Conservation (phyloP, 1,140 invertebrate species). For the Drosophila lacertosa region DNA sequence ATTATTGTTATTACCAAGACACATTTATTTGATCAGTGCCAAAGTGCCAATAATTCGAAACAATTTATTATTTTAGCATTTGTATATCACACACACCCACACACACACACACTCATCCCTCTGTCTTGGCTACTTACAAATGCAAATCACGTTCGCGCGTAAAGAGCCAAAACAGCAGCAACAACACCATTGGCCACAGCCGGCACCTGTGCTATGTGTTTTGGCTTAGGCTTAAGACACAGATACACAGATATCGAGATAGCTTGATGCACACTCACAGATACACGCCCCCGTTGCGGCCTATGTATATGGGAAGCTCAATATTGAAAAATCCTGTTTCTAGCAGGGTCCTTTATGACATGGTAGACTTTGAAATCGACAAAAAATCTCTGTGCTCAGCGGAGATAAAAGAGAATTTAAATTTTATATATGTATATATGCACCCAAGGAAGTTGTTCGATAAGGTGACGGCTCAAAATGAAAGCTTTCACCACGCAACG, state of each 20-base stretch:
- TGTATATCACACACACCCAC: conserved; percentile 53
- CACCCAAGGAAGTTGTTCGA: conserved; percentile 51
- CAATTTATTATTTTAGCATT: conserved; percentile 83
- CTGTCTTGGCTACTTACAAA: conserved; percentile 61
- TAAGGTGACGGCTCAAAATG: conserved; percentile 29
- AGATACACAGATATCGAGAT: conserved; percentile 45
- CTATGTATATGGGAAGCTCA: conserved; percentile 14
- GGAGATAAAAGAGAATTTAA: conserved; percentile 59
- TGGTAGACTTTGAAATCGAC: conserved; percentile 29
- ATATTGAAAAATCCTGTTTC: conserved; percentile 38
- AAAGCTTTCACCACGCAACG: conserved; percentile 65
- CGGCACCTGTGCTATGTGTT: conserved; percentile 59
- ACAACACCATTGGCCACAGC: conserved; percentile 32
- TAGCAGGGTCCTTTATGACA: conserved; percentile 33
- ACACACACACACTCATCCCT: conserved; percentile 17
- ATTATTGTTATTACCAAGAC: conserved; percentile 81
- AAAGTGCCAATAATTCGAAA: conserved; percentile 81
- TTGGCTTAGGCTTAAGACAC: conserved; percentile 46
- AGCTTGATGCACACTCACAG: conserved; percentile 29
- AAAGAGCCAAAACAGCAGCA: conserved; percentile 61
- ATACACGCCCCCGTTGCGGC: conserved; percentile 16
- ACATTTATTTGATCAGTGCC: conserved; percentile 78
- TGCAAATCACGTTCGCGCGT: conserved; percentile 78
- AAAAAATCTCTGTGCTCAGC: conserved; percentile 27
- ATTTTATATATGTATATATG: conserved; percentile 59